Evolutionary conservation across 2,113 vertebrate genomes (phyloP).

Genomic region (Octodon degus): DNA sequence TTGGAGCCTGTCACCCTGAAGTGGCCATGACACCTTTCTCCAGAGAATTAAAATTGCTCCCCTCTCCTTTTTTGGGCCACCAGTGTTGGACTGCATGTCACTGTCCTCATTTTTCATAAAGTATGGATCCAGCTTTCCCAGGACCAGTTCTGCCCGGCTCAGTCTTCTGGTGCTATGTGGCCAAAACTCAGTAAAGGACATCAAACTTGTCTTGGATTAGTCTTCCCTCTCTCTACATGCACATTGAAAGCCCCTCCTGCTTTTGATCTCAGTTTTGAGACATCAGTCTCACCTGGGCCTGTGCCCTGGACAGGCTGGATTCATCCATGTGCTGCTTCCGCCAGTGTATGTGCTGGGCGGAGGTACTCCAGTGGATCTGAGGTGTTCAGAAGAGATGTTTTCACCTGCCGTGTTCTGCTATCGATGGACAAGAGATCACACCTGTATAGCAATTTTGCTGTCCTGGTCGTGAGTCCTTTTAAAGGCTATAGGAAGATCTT

Average conservation of each 20-base stretch:
- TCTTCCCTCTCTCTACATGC: background rate
- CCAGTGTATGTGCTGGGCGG: too few relatives aligned
- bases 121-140: background rate
- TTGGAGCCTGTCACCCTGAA: background rate
- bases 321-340: too few relatives aligned
- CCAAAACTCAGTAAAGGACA: background rate
- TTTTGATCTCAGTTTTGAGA: background rate
- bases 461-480: too few relatives aligned
- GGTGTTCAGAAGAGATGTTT: background rate
- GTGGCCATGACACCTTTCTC: background rate
- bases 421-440: background rate
- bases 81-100: background rate
- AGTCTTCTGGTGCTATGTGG: background rate
- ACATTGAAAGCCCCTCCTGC: background rate
- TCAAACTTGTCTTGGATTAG: background rate
- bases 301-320: too few relatives aligned
- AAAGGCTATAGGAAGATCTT: background rate
- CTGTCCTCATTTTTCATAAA: background rate
- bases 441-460: accelerated
- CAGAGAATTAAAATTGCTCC: background rate
- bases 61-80: background rate
- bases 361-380: background rate
- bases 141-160: background rate
- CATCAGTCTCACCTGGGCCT: background rate
- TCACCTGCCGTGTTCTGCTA: background rate